phyloP scores from a whole-genome alignment of 53 echinoderm and acorn worm species.

The Paracentrotus lividus region DNA sequence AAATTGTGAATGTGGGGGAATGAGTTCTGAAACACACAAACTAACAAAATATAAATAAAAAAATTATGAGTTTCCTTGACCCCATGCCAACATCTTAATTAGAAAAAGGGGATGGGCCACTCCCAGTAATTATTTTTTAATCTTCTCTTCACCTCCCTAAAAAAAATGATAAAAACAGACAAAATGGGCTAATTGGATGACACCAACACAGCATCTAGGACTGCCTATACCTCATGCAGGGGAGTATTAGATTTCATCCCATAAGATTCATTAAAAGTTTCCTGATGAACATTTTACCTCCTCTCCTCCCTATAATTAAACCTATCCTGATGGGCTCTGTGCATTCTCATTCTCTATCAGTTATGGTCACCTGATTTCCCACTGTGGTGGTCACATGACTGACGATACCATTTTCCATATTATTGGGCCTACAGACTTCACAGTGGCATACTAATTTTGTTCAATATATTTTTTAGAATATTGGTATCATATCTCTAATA shows the following conservation, averaged over 20 bases:
- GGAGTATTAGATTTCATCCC: background rate
- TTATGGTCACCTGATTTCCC: slow-evolving; percentile 40
- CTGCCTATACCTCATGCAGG: background rate
- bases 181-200: background rate
- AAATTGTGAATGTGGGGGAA: too few relatives aligned
- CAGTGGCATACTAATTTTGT: background rate
- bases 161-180: background rate
- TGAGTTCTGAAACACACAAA: background rate
- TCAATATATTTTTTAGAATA: too few relatives aligned
- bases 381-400: slow-evolving; percentile 18
- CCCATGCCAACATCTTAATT: background rate
- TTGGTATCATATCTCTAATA: too few relatives aligned
- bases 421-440: too few relatives aligned
- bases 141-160: background rate
- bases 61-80: background rate
- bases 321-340: background rate
- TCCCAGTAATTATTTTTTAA: background rate
- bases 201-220: background rate
- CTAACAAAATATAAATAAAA: background rate
- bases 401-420: background rate
- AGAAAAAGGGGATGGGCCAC: background rate
- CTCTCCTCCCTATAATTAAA: background rate
- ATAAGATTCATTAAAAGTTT: background rate
- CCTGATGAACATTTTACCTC: slow-evolving; percentile 3
- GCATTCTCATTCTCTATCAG: background rate